Evolutionary conservation across 1,140 invertebrate genomes (phyloP).

Genomic region (Solenopsis invicta): DNA sequence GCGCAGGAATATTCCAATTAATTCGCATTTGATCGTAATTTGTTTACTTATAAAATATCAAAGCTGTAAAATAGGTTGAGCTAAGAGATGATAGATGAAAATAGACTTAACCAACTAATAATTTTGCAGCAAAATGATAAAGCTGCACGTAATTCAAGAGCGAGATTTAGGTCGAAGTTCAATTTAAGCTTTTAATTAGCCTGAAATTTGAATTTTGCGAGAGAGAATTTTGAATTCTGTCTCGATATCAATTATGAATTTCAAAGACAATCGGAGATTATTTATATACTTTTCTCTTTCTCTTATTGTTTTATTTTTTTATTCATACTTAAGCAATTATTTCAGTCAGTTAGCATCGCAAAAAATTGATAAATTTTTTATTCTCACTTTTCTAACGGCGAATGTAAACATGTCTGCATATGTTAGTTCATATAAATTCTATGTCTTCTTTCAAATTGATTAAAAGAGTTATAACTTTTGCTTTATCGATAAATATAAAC

Average conservation of each 20-base stretch:
- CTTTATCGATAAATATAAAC: neutral
- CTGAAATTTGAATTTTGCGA: neutral
- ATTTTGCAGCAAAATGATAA: slow-evolving; percentile 11
- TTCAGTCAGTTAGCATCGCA: too few species aligned
- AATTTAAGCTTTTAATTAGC: slow-evolving; percentile 16
- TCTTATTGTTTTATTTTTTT: neutral
- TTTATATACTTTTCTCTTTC: neutral
- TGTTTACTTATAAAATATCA: neutral
- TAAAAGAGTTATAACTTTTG: neutral
- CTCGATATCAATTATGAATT: neutral
- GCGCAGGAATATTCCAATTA: neutral
- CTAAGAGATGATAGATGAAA: too few species aligned
- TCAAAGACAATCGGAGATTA: neutral
- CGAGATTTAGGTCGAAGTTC: neutral
- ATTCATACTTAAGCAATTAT: too few species aligned
- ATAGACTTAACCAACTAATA: too few species aligned
- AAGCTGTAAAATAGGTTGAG: neutral
- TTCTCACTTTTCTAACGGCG: neutral
- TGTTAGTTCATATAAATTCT: neutral
- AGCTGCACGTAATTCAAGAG: neutral
- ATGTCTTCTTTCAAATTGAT: neutral
- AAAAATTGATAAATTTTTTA: neutral
- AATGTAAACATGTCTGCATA: neutral
- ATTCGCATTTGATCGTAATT: neutral
- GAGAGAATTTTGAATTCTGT: neutral